Evolutionary conservation across 1,140 invertebrate genomes (phyloP).

Genomic region (Pollicipes pollicipes): DNA sequence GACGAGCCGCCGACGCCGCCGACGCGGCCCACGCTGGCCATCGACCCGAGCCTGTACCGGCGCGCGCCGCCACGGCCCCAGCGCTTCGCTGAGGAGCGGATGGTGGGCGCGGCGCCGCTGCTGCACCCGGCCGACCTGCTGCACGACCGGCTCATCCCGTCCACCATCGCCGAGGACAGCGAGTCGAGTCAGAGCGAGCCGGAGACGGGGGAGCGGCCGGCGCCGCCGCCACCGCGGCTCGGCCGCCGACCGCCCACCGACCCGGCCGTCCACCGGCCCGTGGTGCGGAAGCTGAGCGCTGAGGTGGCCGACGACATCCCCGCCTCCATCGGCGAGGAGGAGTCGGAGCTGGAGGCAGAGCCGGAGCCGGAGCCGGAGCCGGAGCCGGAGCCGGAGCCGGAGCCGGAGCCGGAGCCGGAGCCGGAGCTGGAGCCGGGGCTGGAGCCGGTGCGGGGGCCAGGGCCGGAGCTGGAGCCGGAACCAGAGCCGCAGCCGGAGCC

Average conservation of each 20-base stretch:
- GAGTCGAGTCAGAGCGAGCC: background rate
- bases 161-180: background rate
- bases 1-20: background rate
- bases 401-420: too few species aligned
- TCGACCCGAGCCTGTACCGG: background rate
- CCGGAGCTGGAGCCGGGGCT: too few species aligned
- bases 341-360: background rate
- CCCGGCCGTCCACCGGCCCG: background rate
- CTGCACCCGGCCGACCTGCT: background rate
- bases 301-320: background rate
- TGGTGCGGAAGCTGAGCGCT: background rate
- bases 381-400: too few species aligned
- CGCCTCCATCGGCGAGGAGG: background rate
- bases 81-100: background rate
- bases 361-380: too few species aligned
- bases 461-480: too few species aligned
- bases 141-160: background rate
- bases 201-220: background rate
- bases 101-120: background rate
- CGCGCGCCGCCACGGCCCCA: too few species aligned
- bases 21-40: background rate
- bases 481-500: too few species aligned
- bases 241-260: too few species aligned
- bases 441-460: too few species aligned
- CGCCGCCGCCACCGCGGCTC: too few species aligned